Conservation (phyloP, 2,113 vertebrate species). For the Laterallus jamaicensis region DNA sequence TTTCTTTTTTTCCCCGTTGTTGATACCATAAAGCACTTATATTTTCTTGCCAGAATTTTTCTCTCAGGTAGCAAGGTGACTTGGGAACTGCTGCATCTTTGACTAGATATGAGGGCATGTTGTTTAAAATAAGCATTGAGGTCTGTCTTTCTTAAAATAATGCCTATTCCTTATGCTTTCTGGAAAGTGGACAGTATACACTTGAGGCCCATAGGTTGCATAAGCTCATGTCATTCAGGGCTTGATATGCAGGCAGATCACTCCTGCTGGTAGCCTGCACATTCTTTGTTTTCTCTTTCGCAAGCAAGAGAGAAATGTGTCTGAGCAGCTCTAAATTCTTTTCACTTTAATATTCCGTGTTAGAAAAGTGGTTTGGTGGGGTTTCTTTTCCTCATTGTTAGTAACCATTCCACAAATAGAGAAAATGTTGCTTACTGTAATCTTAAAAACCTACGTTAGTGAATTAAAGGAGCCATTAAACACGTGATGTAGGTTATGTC, state of each 20-base stretch:
- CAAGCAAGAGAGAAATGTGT: background rate
- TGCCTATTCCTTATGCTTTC: background rate
- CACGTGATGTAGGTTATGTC: background rate
- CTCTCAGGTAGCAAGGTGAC: background rate
- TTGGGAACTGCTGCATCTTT: background rate
- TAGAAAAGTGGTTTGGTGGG: background rate
- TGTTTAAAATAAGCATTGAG: background rate
- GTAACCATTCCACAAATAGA: background rate
- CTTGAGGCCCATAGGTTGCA: background rate
- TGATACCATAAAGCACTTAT: background rate
- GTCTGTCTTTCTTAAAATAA: background rate
- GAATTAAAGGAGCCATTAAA: background rate
- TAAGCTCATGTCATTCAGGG: background rate
- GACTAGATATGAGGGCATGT: background rate
- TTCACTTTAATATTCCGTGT: background rate
- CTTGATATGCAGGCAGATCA: background rate
- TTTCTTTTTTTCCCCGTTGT: background rate
- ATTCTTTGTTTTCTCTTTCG: background rate
- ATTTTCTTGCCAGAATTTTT: background rate
- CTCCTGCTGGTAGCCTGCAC: background rate
- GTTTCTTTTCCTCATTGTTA: background rate
- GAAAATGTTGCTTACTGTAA: background rate
- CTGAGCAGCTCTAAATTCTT: background rate
- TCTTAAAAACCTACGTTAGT: background rate
- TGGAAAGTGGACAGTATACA: background rate